Base-by-base conservation (phyloP, 1,140 invertebrate genomes). In the Brachionus calyciflorus region DNA sequence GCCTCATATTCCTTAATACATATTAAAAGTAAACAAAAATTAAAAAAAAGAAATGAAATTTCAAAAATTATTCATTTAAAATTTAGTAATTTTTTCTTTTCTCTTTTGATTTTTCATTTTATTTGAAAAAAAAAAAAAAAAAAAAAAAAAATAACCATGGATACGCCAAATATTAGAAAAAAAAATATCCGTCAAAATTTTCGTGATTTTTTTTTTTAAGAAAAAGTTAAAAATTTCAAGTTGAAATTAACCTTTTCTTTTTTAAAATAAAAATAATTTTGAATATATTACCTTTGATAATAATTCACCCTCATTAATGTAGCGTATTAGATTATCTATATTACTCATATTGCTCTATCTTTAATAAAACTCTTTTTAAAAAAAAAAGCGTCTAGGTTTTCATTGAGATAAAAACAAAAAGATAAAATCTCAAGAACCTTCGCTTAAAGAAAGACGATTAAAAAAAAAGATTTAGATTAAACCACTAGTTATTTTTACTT, bases 131-230 rank as follows among this genome's bases (percentile, higher is more conserved):
- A 28, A 55, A 55, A 9, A 55, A n/a, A n/a, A n/a, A n/a, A n/a
- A n/a, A n/a, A n/a, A n/a, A n/a, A n/a, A n/a, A 60, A 41, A 65
- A 65, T 65, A 65, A 65, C 60, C 40, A 65, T 65, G 60, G 60
- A 65, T 5, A 65, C 60, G 40, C 17, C n/a, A 65, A 44, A 41
- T 14, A 46, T 14, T 46, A 46, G n/a, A 63, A 33, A 63, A 65
- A 37, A 41, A 65, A 46, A 65, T 12, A 65, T 65, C 40, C 55
- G 14, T 33, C 30, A 60, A 60, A 60, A 60, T 60, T 33, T 6
- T 37, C 9, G 19, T 37, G 30, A 17, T 60, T 60, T 37, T 37
- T 37, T 37, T 37, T 5, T 5, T 3, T 37, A 37, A 3, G 33
- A 37, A 37, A 37, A 37, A 5, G 33, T n/a, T n/a, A n/a, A n/a